Conservation (phyloP, 2,888 invertebrate genomes). For the Autographa pulchrina region DNA sequence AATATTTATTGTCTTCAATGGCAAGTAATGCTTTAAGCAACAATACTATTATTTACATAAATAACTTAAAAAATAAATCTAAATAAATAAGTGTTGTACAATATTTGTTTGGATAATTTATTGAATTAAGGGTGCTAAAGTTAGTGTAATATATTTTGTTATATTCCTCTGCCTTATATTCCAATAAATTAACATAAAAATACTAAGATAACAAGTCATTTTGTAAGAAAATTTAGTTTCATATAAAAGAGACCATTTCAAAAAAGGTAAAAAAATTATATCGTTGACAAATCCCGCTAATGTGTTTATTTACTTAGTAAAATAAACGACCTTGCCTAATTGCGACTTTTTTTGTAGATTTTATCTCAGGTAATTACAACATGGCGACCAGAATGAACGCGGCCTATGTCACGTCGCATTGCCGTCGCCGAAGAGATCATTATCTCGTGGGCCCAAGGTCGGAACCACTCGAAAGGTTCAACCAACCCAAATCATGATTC, state of each 20-base stretch:
- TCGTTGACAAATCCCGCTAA: neutral
- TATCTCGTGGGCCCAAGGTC: conserved; percentile 67
- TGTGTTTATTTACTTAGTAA: neutral
- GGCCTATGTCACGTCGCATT: conserved; percentile 55
- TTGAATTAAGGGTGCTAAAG: too few relatives aligned
- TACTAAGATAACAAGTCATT: too few relatives aligned
- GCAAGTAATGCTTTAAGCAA: too few relatives aligned
- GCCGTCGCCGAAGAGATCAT: conserved; percentile 59
- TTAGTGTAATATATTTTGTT: too few relatives aligned
- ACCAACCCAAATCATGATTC: conserved; percentile 47
- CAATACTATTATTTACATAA: too few relatives aligned
- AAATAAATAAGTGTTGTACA: too few relatives aligned
- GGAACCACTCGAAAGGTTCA: conserved; percentile 47
- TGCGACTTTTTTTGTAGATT: conserved; percentile 38
- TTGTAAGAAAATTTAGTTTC: too few relatives aligned
- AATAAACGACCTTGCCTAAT: conserved; percentile 39
- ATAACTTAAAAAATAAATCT: too few relatives aligned
- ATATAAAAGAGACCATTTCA: neutral
- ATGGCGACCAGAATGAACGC: conserved; percentile 42
- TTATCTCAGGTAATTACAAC: conserved; percentile 35
- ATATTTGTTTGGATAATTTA: too few relatives aligned
- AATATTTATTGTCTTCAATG: too few relatives aligned
- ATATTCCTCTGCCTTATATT: too few relatives aligned
- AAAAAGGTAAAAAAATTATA: neutral
- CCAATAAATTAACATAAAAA: too few relatives aligned